Base-by-base conservation (phyloP, 2,113 vertebrate species). In the Polypterus bichir region DNA sequence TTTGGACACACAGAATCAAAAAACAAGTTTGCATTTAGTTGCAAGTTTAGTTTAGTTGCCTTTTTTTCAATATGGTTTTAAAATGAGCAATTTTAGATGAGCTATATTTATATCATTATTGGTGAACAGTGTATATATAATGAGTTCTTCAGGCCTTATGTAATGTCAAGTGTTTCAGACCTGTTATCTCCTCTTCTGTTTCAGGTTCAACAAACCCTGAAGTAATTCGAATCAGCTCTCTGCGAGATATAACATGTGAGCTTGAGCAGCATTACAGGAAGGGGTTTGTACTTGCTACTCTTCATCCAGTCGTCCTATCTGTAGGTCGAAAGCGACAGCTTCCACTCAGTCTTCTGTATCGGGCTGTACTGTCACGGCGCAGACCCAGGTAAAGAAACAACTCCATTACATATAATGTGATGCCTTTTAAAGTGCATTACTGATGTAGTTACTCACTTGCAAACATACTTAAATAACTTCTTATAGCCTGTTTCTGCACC, bases 221-320 rank as follows among this genome's bases (percentile, higher is more conserved):
- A 3, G 88, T 92, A 53, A 91, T 93, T 84, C 88, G 82, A 61
- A 88, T 98, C 69, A 69, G 83, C 27, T 93, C 95, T 1, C 80
- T 96, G 62, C 75, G 85, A 59, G 93, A 98, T 77, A 88, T 98
- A 68, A 85, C 82, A 44, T 73, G 88, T 64, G 86, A 86, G 44
- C 84, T 98, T 74, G 90, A 93, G 73, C 84, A 88, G 0, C 94
- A 93, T 74, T 98, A 97, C 77, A 89, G 82, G 5, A 86, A 86
- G 67, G 95, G 95, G 44, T 98, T 90, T 56, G 67, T 91, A 48
- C 86, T 91, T 27, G 73, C 82, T 4, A 86, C 93, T 57, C 71
- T 98, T 64, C 95, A 98, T 67, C 92, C 95, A 66, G 77, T 97
- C 60, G 80, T 96, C 66, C 86, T 96, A 59, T 88, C 92, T 0